These are phyloP conservation scores for Dallia pectoralis DNA, from an alignment of 2,797 vertebrate species.

Conservation along the genomic window DNA sequence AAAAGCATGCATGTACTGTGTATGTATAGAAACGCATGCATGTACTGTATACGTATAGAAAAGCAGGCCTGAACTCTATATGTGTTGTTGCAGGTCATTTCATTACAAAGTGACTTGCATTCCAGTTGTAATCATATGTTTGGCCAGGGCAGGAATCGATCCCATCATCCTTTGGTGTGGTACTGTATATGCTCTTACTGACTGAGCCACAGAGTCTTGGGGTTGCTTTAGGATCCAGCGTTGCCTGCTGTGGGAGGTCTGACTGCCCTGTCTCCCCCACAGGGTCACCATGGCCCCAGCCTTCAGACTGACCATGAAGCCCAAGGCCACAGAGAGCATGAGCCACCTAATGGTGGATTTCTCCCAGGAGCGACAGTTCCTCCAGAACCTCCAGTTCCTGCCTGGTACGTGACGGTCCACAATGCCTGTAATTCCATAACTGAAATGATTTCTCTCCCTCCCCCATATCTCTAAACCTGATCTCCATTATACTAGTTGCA, in stretches of 20 bases:
- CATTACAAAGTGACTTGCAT: no score
- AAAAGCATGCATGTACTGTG: no score
- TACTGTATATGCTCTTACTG: no score
- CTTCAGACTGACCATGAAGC: slow-evolving; percentile 86
- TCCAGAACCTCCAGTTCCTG: slow-evolving; percentile 85
- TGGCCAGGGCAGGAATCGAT: no score
- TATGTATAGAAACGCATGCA: not conserved
- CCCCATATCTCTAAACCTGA: no score
- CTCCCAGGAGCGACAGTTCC: slow-evolving; percentile 77
- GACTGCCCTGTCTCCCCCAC: not conserved
- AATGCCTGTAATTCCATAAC: not conserved
- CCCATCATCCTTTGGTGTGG: no score
- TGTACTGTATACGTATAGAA: not conserved
- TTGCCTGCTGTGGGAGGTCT: not conserved
- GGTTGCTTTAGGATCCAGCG: no score
- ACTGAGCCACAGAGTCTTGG: no score
- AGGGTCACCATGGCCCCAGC: slow-evolving; percentile 94
- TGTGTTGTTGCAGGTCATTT: not conserved
- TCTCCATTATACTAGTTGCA: no score
- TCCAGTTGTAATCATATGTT: no score
- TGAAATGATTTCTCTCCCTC: no score
- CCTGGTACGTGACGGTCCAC: slow-evolving; percentile 75
- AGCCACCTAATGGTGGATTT: slow-evolving; percentile 90
- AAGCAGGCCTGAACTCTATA: no score
- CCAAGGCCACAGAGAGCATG: slow-evolving; percentile 85